Percentiles rank a stretch among this genome's conserved stretches.
These are phyloP conservation scores for Andrena bicolor DNA, from an alignment of 2,888 invertebrate genomes.

Conservation along the genomic window DNA sequence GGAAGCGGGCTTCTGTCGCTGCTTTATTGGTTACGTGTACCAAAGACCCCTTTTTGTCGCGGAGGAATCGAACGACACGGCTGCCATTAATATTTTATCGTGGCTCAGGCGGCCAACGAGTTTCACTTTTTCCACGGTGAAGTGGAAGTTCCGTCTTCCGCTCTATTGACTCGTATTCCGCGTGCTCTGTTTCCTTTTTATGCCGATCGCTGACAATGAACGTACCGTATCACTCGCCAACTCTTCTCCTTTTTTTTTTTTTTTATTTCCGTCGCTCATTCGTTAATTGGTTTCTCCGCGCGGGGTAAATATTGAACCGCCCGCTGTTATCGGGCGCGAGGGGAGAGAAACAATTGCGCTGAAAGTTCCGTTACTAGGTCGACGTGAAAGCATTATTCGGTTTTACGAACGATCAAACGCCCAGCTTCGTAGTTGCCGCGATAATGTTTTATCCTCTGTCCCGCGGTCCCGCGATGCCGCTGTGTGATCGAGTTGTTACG, in stretches of 20 bases:
- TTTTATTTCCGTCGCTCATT: slow-evolving; percentile 27
- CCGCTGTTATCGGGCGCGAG: slow-evolving; percentile 42
- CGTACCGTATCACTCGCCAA: slow-evolving; percentile 6
- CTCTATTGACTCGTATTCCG: slow-evolving; percentile 47
- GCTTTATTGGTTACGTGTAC: background rate
- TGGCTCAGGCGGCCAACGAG: slow-evolving; percentile 23
- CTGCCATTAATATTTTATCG: slow-evolving; percentile 49
- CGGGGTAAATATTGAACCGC: slow-evolving; percentile 43
- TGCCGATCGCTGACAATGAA: slow-evolving; percentile 50
- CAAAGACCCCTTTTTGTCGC: background rate
- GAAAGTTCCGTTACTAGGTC: slow-evolving; percentile 28
- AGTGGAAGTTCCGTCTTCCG: slow-evolving; percentile 51
- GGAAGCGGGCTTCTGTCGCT: background rate
- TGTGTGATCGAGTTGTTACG: slow-evolving; percentile 5
- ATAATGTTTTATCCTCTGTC: slow-evolving; percentile 32
- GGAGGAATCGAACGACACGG: background rate
- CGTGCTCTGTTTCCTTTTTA: slow-evolving; percentile 49
- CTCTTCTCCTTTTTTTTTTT: background rate
- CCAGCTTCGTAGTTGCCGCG: slow-evolving; percentile 23
- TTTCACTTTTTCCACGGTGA: slow-evolving; percentile 44
- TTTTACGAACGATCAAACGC: slow-evolving; percentile 44
- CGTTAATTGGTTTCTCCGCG: slow-evolving; percentile 52
- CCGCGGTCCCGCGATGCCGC: slow-evolving; percentile 8
- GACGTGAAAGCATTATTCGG: slow-evolving; percentile 36
- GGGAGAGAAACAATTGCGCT: slow-evolving; percentile 24